Evolutionary conservation across 2,888 invertebrate genomes (phyloP).

Genomic region (Subacronicta megacephala): DNA sequence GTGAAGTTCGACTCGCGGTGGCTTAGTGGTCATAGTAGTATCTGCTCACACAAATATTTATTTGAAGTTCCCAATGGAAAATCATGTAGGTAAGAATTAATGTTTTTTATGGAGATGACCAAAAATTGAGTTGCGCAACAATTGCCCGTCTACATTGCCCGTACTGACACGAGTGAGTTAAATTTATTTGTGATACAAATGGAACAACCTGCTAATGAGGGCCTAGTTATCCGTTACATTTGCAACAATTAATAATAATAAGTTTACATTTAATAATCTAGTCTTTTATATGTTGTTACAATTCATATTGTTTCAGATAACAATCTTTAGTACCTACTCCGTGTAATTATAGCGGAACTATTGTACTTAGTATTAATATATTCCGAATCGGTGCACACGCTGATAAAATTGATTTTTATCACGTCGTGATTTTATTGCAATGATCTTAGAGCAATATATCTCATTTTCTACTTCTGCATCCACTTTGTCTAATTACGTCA

Average conservation of each 20-base stretch:
- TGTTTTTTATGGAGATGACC: neutral
- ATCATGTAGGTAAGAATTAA: too few species aligned
- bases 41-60: neutral
- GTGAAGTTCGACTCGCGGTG: too few species aligned
- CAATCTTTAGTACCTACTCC: slow-evolving; percentile 40
- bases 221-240: slow-evolving; percentile 55
- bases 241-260: slow-evolving; percentile 62
- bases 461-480: slow-evolving; percentile 1
- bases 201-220: slow-evolving; percentile 60
- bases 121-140: slow-evolving; percentile 9
- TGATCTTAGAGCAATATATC: slow-evolving; percentile 22
- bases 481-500: slow-evolving; percentile 3
- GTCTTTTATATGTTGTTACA: slow-evolving; percentile 42
- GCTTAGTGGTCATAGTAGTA: too few species aligned
- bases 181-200: slow-evolving; percentile 56
- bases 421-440: slow-evolving; percentile 38
- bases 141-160: slow-evolving; percentile 32
- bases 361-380: slow-evolving; percentile 41
- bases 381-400: slow-evolving; percentile 33
- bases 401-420: slow-evolving; percentile 43
- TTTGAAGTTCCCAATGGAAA: neutral
- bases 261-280: slow-evolving; percentile 49
- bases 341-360: slow-evolving; percentile 45
- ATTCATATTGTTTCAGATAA: slow-evolving; percentile 49
- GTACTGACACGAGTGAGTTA: slow-evolving; percentile 48